Evolutionary conservation across 2,888 invertebrate genomes (phyloP), one percentile per base, ranked within the genome.

Genomic region (Eudemis profundana): DNA sequence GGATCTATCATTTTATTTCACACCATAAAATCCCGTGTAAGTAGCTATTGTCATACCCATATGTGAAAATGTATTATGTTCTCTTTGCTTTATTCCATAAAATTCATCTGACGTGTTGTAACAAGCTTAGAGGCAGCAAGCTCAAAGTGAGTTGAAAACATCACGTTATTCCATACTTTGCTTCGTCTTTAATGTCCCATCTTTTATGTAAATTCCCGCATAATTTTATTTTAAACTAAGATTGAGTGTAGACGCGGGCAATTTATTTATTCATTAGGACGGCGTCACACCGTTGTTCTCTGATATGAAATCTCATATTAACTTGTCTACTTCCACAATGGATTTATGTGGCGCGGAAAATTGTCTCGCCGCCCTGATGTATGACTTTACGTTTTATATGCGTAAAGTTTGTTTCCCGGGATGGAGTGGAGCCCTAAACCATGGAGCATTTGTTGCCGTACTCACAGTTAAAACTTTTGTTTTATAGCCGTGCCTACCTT

Each of bases 221-320:
- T 63, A 66, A 66, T 61, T 64, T 65, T 57, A 53, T 49, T 64
- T 60, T 50, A 66, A 69, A 61, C 67, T 66, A 67, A 70, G 67
- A 69, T 67, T 65, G 67, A 70, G 69, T 59, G 66, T 44, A 63
- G 65, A 62, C 62, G 29, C 51, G 61, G 61, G 65, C 65, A 68
- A 72, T 69, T 68, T 67, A 70, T 70, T 69, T 69, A 68, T 69
- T 72, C 70, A 72, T 72, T 70, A 72, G 60, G 19, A 56, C 33
- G n/a, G 38, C 49, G 53, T 67, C 49, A 42, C 49, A 49, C 21
- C 53, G 62, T 57, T 64, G 50, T 61, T 68, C 69, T 33, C 64
- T 75, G 77, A 81, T 79, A 81, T 83, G 82, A 84, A 84, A 84
- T 83, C 82, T 84, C 83, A 81, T 85, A 86, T 85, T 84, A 86